These are phyloP conservation scores for Apis cerana DNA, from an alignment of 1,140 invertebrate species.

Conservation along the genomic window DNA sequence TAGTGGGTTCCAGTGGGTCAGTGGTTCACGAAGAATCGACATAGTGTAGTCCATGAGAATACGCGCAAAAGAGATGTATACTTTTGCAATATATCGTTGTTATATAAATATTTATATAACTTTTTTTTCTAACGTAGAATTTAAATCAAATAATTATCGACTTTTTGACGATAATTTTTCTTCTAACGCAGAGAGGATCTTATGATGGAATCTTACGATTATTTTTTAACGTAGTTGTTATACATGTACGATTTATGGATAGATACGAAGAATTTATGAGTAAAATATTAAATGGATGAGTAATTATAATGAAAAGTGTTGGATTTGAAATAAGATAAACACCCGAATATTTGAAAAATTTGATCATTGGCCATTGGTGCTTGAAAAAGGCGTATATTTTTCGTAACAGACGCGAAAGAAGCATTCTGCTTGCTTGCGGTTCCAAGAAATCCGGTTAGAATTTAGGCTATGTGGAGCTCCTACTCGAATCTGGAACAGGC, in stretches of 20 bases:
- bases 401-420: conserved; percentile 64
- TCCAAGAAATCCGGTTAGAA: conserved; percentile 76
- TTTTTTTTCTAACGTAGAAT: background rate
- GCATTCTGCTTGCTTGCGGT: conserved; percentile 68
- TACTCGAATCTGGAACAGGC: conserved; percentile 76
- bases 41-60: background rate
- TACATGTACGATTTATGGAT: too few relatives aligned
- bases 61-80: background rate
- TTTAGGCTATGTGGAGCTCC: conserved; percentile 76
- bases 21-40: conserved; percentile 71
- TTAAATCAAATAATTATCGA: too few relatives aligned
- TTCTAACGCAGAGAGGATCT: too few relatives aligned
- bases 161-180: too few relatives aligned
- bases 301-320: too few relatives aligned
- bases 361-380: conserved; percentile 55
- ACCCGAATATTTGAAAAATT: background rate
- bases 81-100: background rate
- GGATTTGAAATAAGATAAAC: background rate
- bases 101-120: background rate
- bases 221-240: too few relatives aligned
- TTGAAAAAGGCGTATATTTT: conserved; percentile 42
- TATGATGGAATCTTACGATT: too few relatives aligned
- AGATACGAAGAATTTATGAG: too few relatives aligned
- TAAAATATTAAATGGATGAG: too few relatives aligned
- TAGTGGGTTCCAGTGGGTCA: conserved; percentile 75